Percentiles rank a stretch among this genome's conserved stretches.
These are phyloP conservation scores for Gallinago stenura DNA, from an alignment of 2,797 vertebrate genomes.

Conservation along the genomic window DNA sequence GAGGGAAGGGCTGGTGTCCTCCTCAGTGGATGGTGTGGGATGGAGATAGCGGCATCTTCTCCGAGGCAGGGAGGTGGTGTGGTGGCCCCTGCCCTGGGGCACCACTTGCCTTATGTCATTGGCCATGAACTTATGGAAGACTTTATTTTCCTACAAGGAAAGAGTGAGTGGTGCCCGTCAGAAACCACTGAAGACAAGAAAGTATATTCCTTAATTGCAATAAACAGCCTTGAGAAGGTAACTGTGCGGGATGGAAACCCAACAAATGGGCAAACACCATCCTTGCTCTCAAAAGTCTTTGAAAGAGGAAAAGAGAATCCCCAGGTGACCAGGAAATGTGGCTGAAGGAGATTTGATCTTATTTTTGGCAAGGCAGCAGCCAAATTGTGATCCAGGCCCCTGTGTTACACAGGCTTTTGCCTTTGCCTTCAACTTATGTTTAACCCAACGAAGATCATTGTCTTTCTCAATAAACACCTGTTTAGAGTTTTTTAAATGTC, in stretches of 20 bases:
- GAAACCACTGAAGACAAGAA: neutral
- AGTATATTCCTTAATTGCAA: no score
- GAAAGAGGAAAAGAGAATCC: neutral
- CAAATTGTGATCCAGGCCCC: no score
- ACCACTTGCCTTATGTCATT: no score
- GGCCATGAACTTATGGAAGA: neutral
- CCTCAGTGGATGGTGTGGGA: neutral
- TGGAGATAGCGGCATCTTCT: rapidly evolving
- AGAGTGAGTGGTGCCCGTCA: neutral
- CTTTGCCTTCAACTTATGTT: neutral
- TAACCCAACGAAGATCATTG: neutral
- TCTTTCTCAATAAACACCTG: conserved; percentile 1
- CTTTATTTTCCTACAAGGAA: neutral
- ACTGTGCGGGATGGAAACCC: rapidly evolving
- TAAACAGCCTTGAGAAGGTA: neutral
- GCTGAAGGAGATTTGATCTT: neutral
- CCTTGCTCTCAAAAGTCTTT: neutral
- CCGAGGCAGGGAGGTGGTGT: neutral
- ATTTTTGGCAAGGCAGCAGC: neutral
- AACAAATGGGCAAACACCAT: neutral
- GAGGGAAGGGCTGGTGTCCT: neutral
- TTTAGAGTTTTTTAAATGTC: neutral
- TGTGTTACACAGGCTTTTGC: neutral
- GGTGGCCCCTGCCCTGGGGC: neutral
- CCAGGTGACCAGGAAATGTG: rapidly evolving